These are phyloP conservation scores for Ataeniobius toweri DNA, from an alignment of 2,797 vertebrate genomes.

Conservation along the genomic window DNA sequence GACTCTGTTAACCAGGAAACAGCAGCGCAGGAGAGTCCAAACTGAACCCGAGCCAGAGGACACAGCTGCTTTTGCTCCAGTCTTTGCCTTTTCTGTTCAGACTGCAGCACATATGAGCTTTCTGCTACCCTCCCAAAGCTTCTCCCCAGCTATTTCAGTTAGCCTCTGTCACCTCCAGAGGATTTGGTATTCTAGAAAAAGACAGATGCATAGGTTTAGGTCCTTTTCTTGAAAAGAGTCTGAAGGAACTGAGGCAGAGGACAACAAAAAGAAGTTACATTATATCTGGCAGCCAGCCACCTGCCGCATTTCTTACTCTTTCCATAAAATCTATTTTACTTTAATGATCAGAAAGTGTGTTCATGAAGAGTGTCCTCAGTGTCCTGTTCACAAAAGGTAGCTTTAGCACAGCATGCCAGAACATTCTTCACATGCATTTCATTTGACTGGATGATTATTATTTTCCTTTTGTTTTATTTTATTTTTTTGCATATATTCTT, in stretches of 20 bases:
- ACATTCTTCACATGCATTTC: conserved; percentile 9
- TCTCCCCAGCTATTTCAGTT: conserved; percentile 35
- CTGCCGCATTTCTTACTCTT: conserved; percentile 15
- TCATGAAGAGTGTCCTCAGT: conserved; percentile 16
- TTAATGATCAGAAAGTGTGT: conserved; percentile 29
- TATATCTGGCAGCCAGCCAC: not conserved
- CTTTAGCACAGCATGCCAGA: conserved; percentile 2
- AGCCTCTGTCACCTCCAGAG: conserved; percentile 21
- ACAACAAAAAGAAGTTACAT: not conserved
- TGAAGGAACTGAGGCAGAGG: not conserved
- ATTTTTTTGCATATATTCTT: not conserved
- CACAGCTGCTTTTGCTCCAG: conserved; percentile 7
- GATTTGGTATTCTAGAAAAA: conserved; percentile 59
- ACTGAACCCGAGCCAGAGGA: conserved; percentile 56
- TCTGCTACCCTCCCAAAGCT: conserved; percentile 54
- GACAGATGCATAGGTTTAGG: conserved; percentile 14
- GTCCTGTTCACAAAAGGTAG: conserved; percentile 48
- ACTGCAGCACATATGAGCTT: conserved; percentile 50
- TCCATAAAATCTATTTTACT: conserved; percentile 60
- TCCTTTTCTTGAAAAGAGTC: conserved; percentile 13
- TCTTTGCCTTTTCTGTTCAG: conserved; percentile 26
- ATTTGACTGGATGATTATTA: conserved; percentile 46
- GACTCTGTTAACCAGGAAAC: conserved; percentile 81
- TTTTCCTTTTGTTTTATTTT: conserved; percentile 47
- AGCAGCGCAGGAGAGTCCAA: conserved; percentile 83